Evolutionary conservation across 2,113 vertebrate species (phyloP).

Genomic region (Alectura lathami): DNA sequence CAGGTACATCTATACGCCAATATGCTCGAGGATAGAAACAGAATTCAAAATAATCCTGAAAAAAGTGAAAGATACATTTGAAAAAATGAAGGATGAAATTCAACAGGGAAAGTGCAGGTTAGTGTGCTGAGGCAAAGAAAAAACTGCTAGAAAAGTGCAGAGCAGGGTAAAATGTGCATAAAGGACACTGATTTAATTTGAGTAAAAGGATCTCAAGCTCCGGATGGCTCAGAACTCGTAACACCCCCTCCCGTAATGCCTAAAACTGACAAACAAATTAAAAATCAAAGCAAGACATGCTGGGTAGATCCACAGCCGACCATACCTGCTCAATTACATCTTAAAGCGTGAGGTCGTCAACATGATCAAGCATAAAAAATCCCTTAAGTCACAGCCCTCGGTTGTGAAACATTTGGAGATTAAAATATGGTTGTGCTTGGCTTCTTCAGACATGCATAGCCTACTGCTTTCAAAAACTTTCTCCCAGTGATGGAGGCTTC

Average conservation of each 20-base stretch:
- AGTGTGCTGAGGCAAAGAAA: not conserved
- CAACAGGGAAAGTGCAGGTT: not conserved
- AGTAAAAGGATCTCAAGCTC: not conserved
- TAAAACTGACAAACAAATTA: not conserved
- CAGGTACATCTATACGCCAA: not conserved
- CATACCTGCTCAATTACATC: not conserved
- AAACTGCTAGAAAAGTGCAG: not conserved
- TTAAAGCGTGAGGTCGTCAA: not conserved
- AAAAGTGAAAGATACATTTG: not conserved
- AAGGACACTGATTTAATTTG: not conserved
- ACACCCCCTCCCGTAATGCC: not conserved
- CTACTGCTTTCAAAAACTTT: not conserved
- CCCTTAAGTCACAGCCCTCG: not conserved
- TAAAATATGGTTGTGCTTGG: not conserved
- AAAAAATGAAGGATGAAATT: not conserved
- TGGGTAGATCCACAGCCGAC: not conserved
- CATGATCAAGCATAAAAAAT: not conserved
- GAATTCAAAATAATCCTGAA: not conserved
- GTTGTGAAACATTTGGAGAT: not conserved
- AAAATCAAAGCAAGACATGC: not conserved
- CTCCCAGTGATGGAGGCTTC: not conserved
- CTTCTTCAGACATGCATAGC: not conserved
- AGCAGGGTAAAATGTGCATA: not conserved
- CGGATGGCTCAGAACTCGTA: not conserved
- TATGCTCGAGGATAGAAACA: not conserved